Percentiles rank a stretch among this genome's conserved stretches.
These are phyloP conservation scores for Mirza zaza DNA, from an alignment of 2,113 vertebrate species.

Conservation along the genomic window DNA sequence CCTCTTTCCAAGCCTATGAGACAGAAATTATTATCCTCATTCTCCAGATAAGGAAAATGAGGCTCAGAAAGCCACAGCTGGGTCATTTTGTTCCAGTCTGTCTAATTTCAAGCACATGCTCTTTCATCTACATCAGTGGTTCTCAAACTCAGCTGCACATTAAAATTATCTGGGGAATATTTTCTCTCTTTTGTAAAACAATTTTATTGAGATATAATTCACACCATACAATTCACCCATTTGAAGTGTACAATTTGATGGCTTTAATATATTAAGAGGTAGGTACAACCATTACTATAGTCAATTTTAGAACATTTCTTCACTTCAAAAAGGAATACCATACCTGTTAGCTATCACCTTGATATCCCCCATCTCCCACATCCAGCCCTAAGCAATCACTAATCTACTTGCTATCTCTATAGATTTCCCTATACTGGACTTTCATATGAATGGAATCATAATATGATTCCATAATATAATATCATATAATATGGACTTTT, in stretches of 20 bases:
- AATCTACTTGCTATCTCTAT: background rate
- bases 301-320: conserved; percentile 10
- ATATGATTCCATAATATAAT: too few species aligned
- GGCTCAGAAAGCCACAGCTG: background rate
- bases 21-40: conserved; percentile 37
- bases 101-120: background rate
- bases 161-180: background rate
- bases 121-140: background rate
- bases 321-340: background rate
- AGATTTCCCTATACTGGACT: background rate
- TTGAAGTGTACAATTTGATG: background rate
- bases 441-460: conserved; percentile 13
- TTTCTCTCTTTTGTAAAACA: background rate
- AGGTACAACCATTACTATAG: background rate
- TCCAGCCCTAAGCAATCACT: background rate
- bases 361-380: background rate
- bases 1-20: background rate
- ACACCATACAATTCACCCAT: background rate
- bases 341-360: background rate
- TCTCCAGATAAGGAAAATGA: conserved; percentile 57
- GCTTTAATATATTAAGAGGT: background rate
- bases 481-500: background rate
- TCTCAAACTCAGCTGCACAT: background rate
- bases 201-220: background rate
- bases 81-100: conserved; percentile 20